These are phyloP conservation scores for Argentina silus DNA, from an alignment of 2,797 vertebrate genomes.

Conservation along the genomic window DNA sequence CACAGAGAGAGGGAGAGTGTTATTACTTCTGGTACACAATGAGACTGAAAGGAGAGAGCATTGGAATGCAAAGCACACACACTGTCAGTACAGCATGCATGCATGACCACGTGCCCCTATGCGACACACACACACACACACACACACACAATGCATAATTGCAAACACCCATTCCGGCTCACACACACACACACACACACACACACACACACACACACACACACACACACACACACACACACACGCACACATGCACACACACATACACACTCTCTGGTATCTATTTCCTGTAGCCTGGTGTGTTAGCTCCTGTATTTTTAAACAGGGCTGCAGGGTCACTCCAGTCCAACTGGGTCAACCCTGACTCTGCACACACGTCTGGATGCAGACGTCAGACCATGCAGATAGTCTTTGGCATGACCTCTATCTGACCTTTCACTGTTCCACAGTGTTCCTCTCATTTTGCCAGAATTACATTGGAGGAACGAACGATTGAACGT, in stretches of 20 bases:
- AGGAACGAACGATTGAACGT: no score
- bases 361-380: neutral
- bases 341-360: conserved; percentile 33
- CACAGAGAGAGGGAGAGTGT: neutral
- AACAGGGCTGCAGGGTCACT: conserved; percentile 8
- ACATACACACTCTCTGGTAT: neutral
- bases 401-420: no score
- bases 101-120: neutral
- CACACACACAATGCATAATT: neutral
- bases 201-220: neutral
- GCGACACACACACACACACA: neutral
- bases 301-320: conserved; percentile 12
- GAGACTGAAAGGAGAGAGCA: neutral
- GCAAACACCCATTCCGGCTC: neutral
- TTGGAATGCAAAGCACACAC: neutral
- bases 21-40: neutral
- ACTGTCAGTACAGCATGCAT: neutral
- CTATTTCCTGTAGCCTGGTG: conserved; percentile 1
- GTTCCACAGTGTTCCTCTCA: no score
- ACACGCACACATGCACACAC: neutral
- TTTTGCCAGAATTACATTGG: no score
- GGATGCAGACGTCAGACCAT: neutral
- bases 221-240: neutral
- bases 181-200: neutral
- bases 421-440: neutral